Evolutionary conservation across 2,113 vertebrate species (phyloP).

Genomic region (Nycticebus coucang): DNA sequence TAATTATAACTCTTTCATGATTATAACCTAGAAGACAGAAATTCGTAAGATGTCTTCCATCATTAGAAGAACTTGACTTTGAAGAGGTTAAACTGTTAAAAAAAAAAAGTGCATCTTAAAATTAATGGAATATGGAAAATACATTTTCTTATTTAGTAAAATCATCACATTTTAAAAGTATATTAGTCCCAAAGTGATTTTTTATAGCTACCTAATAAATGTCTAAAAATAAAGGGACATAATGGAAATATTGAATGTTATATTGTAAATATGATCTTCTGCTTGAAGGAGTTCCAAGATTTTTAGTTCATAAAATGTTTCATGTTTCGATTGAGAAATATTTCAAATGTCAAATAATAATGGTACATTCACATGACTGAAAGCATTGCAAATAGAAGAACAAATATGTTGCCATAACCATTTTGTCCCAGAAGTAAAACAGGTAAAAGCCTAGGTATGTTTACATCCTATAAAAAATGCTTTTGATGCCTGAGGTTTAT

Average conservation of each 20-base stretch:
- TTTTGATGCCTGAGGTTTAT: conserved; percentile 66
- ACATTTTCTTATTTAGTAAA: conserved; percentile 56
- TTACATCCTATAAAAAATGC: conserved; percentile 63
- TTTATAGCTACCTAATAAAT: conserved; percentile 83
- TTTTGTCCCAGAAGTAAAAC: conserved; percentile 74
- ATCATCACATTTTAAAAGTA: conserved; percentile 59
- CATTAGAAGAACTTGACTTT: conserved; percentile 33
- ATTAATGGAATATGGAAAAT: conserved; percentile 58
- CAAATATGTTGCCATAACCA: conserved; percentile 73
- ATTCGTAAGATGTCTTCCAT: conserved; percentile 13
- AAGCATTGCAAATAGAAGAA: conserved; percentile 74
- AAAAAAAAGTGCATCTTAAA: conserved; percentile 20
- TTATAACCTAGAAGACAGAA: neutral
- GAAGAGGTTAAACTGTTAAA: neutral
- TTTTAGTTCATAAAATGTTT: conserved; percentile 85
- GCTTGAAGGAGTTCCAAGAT: conserved; percentile 84
- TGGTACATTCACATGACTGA: conserved; percentile 70
- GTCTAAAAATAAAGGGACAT: conserved; percentile 72
- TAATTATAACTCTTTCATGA: conserved; percentile 5
- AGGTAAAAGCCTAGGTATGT: conserved; percentile 64
- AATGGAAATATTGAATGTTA: conserved; percentile 82
- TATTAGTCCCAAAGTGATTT: conserved; percentile 71
- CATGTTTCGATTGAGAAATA: conserved; percentile 83
- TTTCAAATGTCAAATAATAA: conserved; percentile 79
- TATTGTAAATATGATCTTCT: conserved; percentile 82